These are phyloP conservation scores for Rhynchotus rufescens DNA, from an alignment of 2,797 vertebrate species.

Conservation along the genomic window DNA sequence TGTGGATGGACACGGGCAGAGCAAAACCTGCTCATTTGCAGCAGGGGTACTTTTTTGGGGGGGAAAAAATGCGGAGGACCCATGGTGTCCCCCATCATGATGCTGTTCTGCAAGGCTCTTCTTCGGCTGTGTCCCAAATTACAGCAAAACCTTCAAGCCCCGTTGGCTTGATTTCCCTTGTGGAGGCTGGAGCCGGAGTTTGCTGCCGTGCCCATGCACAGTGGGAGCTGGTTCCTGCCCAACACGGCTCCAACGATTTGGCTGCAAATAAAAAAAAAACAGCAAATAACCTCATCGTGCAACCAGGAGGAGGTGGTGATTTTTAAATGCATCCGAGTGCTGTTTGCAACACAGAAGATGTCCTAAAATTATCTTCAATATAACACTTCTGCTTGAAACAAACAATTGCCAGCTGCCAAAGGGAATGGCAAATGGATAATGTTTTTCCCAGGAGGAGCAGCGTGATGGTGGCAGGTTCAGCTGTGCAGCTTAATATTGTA, in stretches of 20 bases:
- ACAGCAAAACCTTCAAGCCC: not conserved
- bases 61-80: not conserved
- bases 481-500: rapidly evolving
- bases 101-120: not conserved
- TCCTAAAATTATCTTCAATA: not conserved
- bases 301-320: not conserved
- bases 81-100: not conserved
- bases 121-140: not conserved
- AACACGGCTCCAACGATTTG: not conserved
- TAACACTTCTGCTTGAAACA: not conserved
- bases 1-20: not conserved
- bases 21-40: not conserved
- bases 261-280: not conserved
- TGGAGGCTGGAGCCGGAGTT: no score
- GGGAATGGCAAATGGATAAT: not conserved
- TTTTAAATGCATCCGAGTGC: not conserved
- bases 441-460: not conserved
- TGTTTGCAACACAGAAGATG: not conserved
- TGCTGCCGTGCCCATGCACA: no score
- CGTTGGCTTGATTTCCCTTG: not conserved
- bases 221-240: not conserved
- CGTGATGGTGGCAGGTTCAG: not conserved
- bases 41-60: not conserved
- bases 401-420: not conserved
- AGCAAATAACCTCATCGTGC: not conserved